Conservation (phyloP, 2,797 vertebrate genomes). For the Sebastes reedi region DNA sequence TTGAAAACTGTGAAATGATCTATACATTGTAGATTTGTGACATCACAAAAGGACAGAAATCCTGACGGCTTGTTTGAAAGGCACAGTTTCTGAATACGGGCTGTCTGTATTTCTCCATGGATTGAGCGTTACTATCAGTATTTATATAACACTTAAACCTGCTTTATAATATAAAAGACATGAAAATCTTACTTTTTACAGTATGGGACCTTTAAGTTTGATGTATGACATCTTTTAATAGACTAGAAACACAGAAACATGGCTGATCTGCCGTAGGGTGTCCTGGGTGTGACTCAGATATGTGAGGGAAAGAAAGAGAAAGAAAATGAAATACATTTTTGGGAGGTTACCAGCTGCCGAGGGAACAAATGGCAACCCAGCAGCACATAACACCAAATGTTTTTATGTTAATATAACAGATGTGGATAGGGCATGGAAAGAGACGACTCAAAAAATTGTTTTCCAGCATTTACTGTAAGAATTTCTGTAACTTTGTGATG, state of each 20-base stretch:
- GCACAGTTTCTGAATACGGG: no score
- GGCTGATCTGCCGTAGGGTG: not conserved
- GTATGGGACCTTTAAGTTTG: not conserved
- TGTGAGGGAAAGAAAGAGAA: not conserved
- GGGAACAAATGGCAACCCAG: not conserved
- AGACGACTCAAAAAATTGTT: not conserved
- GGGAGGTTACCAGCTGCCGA: not conserved
- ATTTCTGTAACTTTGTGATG: no score
- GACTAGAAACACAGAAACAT: not conserved
- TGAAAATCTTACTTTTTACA: no score
- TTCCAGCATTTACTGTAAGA: not conserved
- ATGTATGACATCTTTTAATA: not conserved
- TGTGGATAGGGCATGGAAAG: not conserved
- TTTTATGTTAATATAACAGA: not conserved
- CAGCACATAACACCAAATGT: no score
- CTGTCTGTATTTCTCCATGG: no score
- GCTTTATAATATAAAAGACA: no score
- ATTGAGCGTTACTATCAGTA: no score
- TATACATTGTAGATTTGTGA: no score
- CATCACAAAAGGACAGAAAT: no score
- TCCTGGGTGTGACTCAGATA: not conserved
- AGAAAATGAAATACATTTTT: not conserved
- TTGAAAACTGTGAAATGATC: no score
- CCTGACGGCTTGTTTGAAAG: no score
- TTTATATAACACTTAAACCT: no score